Conservation (phyloP, 2,113 vertebrate species). For the Synchiropus splendidus region DNA sequence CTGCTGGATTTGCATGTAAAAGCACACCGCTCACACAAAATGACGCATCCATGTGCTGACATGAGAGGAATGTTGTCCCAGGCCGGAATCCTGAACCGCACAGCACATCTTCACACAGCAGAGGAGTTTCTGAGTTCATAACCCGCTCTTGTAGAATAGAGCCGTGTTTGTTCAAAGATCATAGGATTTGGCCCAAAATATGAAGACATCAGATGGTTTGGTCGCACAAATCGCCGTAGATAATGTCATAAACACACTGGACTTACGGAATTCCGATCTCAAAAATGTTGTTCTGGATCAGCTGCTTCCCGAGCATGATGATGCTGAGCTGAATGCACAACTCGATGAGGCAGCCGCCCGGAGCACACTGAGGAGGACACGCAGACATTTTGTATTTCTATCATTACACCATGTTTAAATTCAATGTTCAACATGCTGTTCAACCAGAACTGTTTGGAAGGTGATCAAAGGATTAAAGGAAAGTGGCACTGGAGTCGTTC, state of each 20-base stretch:
- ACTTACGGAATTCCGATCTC: constrained; percentile 97
- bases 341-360: constrained; percentile 94
- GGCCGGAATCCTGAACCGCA: neutral
- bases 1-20: constrained; percentile 17
- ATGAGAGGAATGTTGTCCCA: constrained; percentile 23
- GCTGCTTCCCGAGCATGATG: constrained; percentile 97
- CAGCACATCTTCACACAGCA: neutral
- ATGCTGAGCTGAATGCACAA: constrained; percentile 96
- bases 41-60: constrained; percentile 2
- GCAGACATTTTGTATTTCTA: neutral
- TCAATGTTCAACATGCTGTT: too few species aligned
- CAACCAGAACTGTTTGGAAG: too few species aligned
- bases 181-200: too few species aligned
- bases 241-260: neutral
- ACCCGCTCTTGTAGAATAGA: too few species aligned
- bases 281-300: constrained; percentile 97
- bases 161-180: too few species aligned
- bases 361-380: constrained; percentile 77
- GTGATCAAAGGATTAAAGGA: too few species aligned
- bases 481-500: too few species aligned
- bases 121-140: too few species aligned
- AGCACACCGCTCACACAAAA: neutral
- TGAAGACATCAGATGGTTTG: too few species aligned
- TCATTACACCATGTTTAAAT: too few species aligned
- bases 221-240: too few species aligned